Conservation (phyloP, 2,113 vertebrate genomes). For the Hyaena hyaena region DNA sequence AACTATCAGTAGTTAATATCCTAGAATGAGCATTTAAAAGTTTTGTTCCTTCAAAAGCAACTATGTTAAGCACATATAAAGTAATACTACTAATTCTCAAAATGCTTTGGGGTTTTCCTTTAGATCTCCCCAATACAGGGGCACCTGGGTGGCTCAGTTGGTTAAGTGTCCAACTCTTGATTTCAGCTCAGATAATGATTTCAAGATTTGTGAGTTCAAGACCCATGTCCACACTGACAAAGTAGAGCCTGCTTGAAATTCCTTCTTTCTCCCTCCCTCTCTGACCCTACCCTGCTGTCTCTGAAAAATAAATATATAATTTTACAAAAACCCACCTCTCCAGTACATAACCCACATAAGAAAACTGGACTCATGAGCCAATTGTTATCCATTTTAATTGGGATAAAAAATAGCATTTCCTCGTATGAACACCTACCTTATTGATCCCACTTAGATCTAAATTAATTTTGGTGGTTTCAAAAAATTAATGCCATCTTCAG, state of each 20-base stretch:
- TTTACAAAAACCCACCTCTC: background rate
- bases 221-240: no score
- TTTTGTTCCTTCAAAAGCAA: conserved; percentile 9
- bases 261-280: no score
- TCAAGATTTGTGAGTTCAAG: no score
- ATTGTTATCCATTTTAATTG: background rate
- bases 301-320: no score
- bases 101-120: background rate
- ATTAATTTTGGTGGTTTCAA: conserved; percentile 28
- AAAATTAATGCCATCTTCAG: conserved; percentile 50
- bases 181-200: no score
- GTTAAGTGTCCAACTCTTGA: no score
- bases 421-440: background rate
- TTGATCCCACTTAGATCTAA: conserved; percentile 25
- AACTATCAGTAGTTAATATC: background rate
- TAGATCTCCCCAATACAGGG: background rate
- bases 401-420: conserved; percentile 30
- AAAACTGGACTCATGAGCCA: background rate
- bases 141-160: no score
- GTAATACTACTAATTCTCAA: background rate
- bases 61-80: background rate
- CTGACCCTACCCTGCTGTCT: no score
- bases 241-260: no score
- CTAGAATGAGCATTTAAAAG: conserved; percentile 5
- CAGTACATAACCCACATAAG: background rate